Evolutionary conservation across 2,888 invertebrate species (phyloP).

Genomic region (Ophion ellenae): DNA sequence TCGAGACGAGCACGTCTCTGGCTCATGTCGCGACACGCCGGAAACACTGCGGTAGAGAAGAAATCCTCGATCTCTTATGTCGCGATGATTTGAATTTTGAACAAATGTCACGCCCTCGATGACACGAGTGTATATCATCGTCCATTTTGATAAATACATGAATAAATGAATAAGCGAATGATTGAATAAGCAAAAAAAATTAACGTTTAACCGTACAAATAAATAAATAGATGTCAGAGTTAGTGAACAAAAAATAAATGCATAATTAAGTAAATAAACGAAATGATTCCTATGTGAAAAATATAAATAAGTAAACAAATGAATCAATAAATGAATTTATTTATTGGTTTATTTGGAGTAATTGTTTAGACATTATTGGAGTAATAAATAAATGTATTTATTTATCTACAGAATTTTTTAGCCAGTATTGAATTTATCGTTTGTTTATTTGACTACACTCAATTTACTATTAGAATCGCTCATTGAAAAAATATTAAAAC

Average conservation of each 20-base stretch:
- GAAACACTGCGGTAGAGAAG: slow-evolving; percentile 43
- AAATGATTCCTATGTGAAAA: background rate
- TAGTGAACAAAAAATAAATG: background rate
- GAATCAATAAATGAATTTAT: background rate
- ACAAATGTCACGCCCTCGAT: slow-evolving; percentile 15
- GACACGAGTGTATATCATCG: slow-evolving; percentile 20
- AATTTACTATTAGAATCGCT: background rate
- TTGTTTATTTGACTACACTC: too few species aligned
- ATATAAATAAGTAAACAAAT: background rate
- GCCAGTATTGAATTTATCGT: too few species aligned
- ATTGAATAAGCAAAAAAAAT: background rate
- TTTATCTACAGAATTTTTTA: too few species aligned
- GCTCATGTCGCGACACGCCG: slow-evolving; percentile 43
- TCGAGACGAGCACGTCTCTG: slow-evolving; percentile 46
- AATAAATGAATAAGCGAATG: background rate
- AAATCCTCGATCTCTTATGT: slow-evolving; percentile 18
- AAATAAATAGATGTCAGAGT: background rate
- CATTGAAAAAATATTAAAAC: background rate
- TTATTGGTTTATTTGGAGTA: too few species aligned
- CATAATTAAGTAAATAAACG: background rate
- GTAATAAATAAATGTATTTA: too few species aligned
- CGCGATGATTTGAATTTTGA: slow-evolving; percentile 32
- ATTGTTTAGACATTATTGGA: too few species aligned
- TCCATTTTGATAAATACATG: background rate
- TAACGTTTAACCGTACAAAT: background rate